phyloP scores from a whole-genome alignment of 2,113 vertebrate species.

The Forbesichthys agassizii region DNA sequence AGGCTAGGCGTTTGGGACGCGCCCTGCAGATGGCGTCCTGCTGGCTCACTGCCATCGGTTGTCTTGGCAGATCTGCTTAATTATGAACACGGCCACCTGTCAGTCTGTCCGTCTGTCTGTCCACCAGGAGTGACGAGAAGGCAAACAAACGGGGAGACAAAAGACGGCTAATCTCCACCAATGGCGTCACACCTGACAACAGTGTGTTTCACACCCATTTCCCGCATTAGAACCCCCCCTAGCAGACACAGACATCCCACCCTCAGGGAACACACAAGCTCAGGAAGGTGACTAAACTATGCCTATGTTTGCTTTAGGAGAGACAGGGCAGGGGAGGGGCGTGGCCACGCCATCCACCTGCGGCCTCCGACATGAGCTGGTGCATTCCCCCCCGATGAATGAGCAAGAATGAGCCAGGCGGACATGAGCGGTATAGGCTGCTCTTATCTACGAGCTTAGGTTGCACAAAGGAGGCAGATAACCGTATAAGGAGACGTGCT shows the following conservation, averaged over 20 bases:
- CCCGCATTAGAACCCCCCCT: constrained; percentile 54
- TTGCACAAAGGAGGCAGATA: constrained; percentile 75
- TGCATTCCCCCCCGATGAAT: constrained; percentile 58
- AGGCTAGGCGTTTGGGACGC: constrained; percentile 14
- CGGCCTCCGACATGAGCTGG: constrained; percentile 63
- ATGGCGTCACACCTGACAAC: constrained; percentile 20
- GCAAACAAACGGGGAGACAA: constrained; percentile 52
- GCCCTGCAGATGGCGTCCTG: constrained; percentile 34
- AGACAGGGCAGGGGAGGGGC: constrained; percentile 27
- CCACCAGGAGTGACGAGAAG: constrained; percentile 24
- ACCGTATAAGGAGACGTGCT: constrained; percentile 41
- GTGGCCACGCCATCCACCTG: constrained; percentile 64
- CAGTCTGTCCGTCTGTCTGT: constrained; percentile 11
- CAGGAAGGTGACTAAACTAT: constrained; percentile 57
- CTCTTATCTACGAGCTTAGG: constrained; percentile 71
- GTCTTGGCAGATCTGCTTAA: constrained; percentile 25
- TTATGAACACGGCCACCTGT: constrained; percentile 28
- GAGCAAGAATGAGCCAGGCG: constrained; percentile 74
- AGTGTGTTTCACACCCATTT: constrained; percentile 49
- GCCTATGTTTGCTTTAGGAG: constrained; percentile 65
- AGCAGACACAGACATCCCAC: constrained; percentile 38
- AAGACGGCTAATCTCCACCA: constrained; percentile 33
- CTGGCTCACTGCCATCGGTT: constrained; percentile 25
- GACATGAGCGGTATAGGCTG: constrained; percentile 63
- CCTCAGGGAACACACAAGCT: constrained; percentile 55